Conservation (phyloP, 1,140 invertebrate genomes). For the Camponotus pennsylvanicus region DNA sequence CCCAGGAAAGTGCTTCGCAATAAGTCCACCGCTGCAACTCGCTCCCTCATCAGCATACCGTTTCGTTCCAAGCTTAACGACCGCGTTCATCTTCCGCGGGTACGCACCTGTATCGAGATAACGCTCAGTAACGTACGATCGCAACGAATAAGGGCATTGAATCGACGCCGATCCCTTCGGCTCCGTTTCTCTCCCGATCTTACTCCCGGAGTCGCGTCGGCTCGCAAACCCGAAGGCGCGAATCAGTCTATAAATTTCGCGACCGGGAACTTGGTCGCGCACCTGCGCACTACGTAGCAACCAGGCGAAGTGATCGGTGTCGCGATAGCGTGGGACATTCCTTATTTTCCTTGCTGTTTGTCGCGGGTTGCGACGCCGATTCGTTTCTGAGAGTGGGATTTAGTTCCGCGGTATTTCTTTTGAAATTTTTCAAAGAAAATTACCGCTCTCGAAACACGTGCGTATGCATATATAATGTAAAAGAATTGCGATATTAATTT, state of each 20-base stretch:
- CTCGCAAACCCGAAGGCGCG: conserved; percentile 54
- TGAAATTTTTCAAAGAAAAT: conserved; percentile 7
- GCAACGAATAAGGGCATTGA: conserved; percentile 81
- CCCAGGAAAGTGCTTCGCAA: conserved; percentile 55
- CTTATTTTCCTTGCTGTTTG: background rate
- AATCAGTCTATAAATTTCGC: conserved; percentile 73
- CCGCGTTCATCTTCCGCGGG: conserved; percentile 69
- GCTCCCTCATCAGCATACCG: conserved; percentile 71
- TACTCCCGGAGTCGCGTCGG: conserved; percentile 39
- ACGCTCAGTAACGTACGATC: conserved; percentile 68
- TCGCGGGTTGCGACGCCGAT: conserved; percentile 10
- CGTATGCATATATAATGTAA: background rate
- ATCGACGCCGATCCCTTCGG: conserved; percentile 76
- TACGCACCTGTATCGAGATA: conserved; percentile 82
- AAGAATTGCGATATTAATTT: background rate
- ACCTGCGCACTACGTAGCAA: conserved; percentile 51
- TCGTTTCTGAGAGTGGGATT: background rate
- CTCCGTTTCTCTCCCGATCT: conserved; percentile 52
- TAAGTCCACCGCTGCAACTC: background rate
- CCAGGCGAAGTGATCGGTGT: conserved; percentile 18
- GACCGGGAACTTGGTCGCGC: conserved; percentile 60
- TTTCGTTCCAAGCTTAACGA: conserved; percentile 71
- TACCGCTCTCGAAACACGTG: background rate
- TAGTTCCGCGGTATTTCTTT: background rate
- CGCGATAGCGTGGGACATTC: conserved; percentile 46